Conservation (phyloP, 2,113 vertebrate species). For the Fregetta grallaria region DNA sequence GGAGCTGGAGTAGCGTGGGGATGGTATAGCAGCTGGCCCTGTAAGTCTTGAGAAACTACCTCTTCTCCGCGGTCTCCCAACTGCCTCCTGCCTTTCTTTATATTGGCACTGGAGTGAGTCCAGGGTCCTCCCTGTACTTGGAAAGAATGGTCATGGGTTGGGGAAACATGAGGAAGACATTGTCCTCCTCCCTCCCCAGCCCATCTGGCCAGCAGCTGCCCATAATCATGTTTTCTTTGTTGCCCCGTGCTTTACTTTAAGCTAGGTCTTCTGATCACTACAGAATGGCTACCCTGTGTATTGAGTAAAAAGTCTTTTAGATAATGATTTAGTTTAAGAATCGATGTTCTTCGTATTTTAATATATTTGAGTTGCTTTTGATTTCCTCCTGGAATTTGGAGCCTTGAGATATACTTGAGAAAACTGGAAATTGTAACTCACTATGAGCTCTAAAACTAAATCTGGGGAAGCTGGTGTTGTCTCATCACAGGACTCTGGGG, state of each 20-base stretch:
- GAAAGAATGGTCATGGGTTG: neutral
- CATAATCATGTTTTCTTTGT: neutral
- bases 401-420: neutral
- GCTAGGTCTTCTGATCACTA: neutral
- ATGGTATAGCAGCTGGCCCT: accelerated
- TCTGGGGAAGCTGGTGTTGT: neutral
- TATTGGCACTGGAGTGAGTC: neutral
- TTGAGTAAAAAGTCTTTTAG: neutral
- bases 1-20: neutral
- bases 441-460: neutral
- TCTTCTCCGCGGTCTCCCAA: neutral
- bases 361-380: neutral
- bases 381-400: neutral
- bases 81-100: neutral
- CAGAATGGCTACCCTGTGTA: accelerated
- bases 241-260: neutral
- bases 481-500: neutral
- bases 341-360: accelerated
- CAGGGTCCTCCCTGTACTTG: neutral
- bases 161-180: neutral
- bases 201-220: neutral
- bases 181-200: neutral
- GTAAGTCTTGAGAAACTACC: accelerated
- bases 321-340: neutral
- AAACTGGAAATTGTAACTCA: neutral